These are phyloP conservation scores for Plecotus auritus DNA, from an alignment of 2,113 vertebrate genomes.

Conservation along the genomic window DNA sequence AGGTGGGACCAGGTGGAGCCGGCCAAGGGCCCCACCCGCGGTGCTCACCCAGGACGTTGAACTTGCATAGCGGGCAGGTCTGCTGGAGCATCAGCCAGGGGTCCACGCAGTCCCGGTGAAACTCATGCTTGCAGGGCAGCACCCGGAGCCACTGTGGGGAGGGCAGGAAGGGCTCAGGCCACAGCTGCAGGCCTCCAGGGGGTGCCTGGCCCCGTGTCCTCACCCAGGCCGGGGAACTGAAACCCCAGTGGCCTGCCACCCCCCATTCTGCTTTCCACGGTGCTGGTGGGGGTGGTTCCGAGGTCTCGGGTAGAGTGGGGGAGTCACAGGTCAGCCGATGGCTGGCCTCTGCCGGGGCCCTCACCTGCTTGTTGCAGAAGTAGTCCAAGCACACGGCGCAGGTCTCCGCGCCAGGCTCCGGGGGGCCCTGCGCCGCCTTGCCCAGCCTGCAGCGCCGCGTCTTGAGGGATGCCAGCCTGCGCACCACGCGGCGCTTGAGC, in stretches of 20 bases:
- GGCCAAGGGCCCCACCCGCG: background rate
- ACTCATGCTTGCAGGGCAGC: conserved; percentile 93
- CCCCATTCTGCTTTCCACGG: background rate
- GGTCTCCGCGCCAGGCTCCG: conserved; percentile 82
- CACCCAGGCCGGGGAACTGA: background rate
- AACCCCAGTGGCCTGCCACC: background rate
- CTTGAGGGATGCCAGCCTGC: conserved; percentile 84
- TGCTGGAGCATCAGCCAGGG: conserved; percentile 95
- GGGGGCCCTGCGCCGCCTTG: conserved; percentile 65
- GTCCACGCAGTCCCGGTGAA: conserved; percentile 95
- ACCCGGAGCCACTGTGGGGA: conserved; percentile 89
- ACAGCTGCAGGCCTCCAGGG: background rate
- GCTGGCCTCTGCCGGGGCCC: background rate
- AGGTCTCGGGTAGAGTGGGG: background rate
- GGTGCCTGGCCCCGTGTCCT: background rate
- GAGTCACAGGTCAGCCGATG: background rate
- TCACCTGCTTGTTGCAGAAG: conserved; percentile 93
- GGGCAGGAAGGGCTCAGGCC: background rate
- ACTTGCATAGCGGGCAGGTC: conserved; percentile 96
- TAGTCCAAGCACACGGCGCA: conserved; percentile 94
- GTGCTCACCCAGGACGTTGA: conserved; percentile 88
- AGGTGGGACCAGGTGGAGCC: background rate
- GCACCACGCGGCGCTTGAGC: conserved; percentile 87
- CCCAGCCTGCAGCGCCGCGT: conserved; percentile 87
- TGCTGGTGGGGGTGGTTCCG: too few species aligned